Base-by-base conservation (phyloP, 37 sponge, comb jelly and placozoan species). In the Amphimedon queenslandica region DNA sequence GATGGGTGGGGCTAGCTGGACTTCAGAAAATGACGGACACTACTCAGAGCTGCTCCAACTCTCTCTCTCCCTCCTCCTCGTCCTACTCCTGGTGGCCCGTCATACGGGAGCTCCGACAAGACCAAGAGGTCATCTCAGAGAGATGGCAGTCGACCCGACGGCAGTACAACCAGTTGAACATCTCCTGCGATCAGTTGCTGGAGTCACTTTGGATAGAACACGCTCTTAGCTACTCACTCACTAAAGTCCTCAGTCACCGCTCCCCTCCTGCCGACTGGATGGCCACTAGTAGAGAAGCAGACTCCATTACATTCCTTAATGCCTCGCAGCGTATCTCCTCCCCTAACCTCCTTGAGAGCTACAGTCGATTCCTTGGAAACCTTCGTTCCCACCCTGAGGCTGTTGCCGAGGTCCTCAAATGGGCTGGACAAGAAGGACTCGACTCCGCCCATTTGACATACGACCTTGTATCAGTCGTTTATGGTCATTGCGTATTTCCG, bases 401-500 rank as follows among this genome's bases (percentile, higher is more conserved):
- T 16, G 16, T 82, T 31, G 66, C 83, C 2, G 69, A 70, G 39
- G 65, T 82, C 39, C 51, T 82, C 37, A 42, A 42, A 3, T 27
- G 24, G 35, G 83, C 76, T 30, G 83, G 74, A n/a, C 8, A 63
- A 24, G 83, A 81, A 29, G 82, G 88, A 0, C 73, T 81, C 37
- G 88, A 80, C 73, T 51, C 58, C 13, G n/a, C 72, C 1, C 55
- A 42, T 51, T 40, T 87, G 16, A 39, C 81, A 24, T 76, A 60
- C 23, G 88, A 87, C 56, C 55, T 87, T 28, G 40, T 81, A 55
- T 70, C 82, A 4, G 77, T 76, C 8, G 75, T 87, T 8, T 87
- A 77, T 37, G 82, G 88, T 10, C 82, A 87, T 37, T 81, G 82
- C 51, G 37, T 87, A 13, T 76, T 87, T 41, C 72, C 55, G 5